Evolutionary conservation across 2,797 vertebrate genomes (phyloP).

Genomic region (Lacerta viridis): DNA sequence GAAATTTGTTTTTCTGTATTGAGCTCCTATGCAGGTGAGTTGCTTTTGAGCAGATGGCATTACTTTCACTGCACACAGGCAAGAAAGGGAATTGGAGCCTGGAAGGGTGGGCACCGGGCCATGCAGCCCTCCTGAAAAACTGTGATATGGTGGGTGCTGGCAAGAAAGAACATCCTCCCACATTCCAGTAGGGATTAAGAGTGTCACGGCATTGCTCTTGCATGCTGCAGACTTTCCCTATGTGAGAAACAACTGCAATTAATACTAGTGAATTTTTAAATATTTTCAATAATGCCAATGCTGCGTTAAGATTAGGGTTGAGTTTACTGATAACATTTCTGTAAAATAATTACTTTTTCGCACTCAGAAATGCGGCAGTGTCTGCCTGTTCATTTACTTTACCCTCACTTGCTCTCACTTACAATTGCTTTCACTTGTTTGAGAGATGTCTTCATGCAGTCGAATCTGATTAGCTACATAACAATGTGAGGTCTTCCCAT

Average conservation of each 20-base stretch:
- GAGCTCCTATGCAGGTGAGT: slow-evolving; percentile 43
- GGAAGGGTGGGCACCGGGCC: slow-evolving; percentile 8
- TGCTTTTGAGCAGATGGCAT: slow-evolving; percentile 44
- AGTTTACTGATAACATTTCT: neutral
- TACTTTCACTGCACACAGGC: slow-evolving; percentile 24
- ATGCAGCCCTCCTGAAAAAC: slow-evolving; percentile 48
- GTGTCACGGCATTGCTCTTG: slow-evolving; percentile 40
- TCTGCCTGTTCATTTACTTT: neutral
- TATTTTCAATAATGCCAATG: neutral
- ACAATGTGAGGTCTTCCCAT: neutral
- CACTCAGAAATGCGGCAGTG: neutral
- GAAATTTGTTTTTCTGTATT: slow-evolving; percentile 50
- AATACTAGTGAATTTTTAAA: neutral
- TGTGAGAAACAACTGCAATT: slow-evolving; percentile 42
- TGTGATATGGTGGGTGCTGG: slow-evolving; percentile 31
- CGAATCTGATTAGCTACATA: neutral
- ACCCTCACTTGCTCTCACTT: neutral
- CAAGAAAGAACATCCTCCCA: slow-evolving; percentile 48
- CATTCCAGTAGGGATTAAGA: slow-evolving; percentile 61
- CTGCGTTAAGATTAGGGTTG: neutral
- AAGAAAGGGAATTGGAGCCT: slow-evolving; percentile 45
- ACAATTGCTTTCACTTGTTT: neutral
- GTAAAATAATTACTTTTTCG: too few species aligned
- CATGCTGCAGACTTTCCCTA: slow-evolving; percentile 1
- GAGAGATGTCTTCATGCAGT: neutral